Base-by-base conservation (phyloP, 2,113 vertebrate genomes). In the Hippolais icterina region DNA sequence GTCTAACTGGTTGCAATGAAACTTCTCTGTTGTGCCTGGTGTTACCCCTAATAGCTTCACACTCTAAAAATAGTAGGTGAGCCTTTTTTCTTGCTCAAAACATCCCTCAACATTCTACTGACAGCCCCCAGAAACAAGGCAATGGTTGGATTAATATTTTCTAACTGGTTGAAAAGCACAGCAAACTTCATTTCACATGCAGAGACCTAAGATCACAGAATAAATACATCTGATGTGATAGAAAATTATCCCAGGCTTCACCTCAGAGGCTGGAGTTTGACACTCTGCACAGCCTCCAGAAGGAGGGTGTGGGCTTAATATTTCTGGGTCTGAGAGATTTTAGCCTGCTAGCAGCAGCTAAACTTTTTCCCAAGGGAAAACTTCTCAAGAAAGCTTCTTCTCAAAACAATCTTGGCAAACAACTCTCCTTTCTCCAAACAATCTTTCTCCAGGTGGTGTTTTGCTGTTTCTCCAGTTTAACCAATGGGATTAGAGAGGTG, bases 1-100 rank as follows among this genome's bases (percentile, higher is more conserved):
- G 47, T 39, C 22, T 13, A 39, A 37, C 13, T 35, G 14, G 7
- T 59, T 92, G 22, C 8, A 71, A 0, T 47, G n/a, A 35, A 28
- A 60, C 2, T 52, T 60, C 14, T 66, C 6, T 35, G 3, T 14
- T 42, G 17, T 22, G 14, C 7, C 4, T 53, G 54, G 9, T 35
- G 4, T 35, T 14, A 44, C 6, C 9, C 5, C 12, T 6, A 4
- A 5, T 4, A 52, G 24, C 6, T 22, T 12, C 12, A 4, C 5
- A 10, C 23, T 60, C 44, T 50, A 15, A 29, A 46, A 50, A 54
- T 52, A 14, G 13, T 12, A 6, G 4, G 6, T 33, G 29, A 90
- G 7, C 11, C 15, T 44, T 59, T 5, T 27, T 74, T 57, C 28
- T 57, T 63, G 3, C 41, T 69, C 20, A 56, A 69, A 82, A 50